Conservation (phyloP, 2,797 vertebrate species). For the Macropodus opercularis region DNA sequence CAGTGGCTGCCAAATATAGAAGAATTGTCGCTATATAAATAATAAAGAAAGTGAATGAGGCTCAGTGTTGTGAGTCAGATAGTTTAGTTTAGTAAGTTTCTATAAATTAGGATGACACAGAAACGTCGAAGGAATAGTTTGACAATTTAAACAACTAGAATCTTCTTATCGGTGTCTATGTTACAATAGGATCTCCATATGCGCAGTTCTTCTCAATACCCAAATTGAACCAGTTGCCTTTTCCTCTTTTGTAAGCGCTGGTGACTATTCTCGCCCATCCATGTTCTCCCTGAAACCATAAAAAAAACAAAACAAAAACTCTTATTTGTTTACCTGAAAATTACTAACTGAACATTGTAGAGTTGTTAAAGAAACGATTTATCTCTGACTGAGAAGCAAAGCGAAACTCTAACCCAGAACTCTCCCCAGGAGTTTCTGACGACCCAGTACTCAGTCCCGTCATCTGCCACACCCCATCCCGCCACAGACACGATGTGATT, state of each 20-base stretch:
- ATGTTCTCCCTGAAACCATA: slow-evolving; percentile 86
- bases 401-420: slow-evolving; percentile 87
- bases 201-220: slow-evolving; percentile 89
- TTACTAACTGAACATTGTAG: background rate
- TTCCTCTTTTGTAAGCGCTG: slow-evolving; percentile 88
- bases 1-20: too few relatives aligned
- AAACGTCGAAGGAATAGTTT: too few relatives aligned
- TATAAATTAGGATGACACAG: too few relatives aligned
- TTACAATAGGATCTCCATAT: slow-evolving; percentile 88
- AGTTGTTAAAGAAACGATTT: background rate
- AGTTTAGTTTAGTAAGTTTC: too few relatives aligned
- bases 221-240: slow-evolving; percentile 89
- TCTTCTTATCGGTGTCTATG: slow-evolving; percentile 28
- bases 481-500: slow-evolving; percentile 95
- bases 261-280: slow-evolving; percentile 96
- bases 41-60: too few relatives aligned
- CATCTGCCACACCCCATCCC: slow-evolving; percentile 86
- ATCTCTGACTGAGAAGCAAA: background rate
- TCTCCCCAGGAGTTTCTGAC: slow-evolving; percentile 99
- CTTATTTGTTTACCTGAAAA: background rate
- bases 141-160: background rate
- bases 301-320: background rate
- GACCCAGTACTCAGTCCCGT: slow-evolving; percentile 90
- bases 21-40: too few relatives aligned
- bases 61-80: too few relatives aligned